Base-by-base conservation (phyloP, 92 coral and sea anemone species). In the Porites lobata region DNA sequence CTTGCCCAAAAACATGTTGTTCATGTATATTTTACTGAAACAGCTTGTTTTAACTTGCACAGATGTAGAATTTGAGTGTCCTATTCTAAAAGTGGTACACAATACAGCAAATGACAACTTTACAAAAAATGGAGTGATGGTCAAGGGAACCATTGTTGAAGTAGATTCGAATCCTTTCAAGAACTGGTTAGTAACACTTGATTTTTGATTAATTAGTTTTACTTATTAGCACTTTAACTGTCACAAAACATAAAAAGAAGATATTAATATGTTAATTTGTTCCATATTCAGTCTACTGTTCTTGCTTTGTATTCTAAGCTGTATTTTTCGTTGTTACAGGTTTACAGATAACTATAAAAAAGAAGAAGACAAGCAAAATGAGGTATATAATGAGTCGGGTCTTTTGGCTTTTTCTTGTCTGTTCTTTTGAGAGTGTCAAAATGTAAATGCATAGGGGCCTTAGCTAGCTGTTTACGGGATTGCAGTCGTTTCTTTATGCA, bases 91-190 rank as follows among this genome's bases (percentile, higher is more conserved):
- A 58, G 98, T 97, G 1, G 90, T 97, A 14, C 89, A 95, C 76
- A 94, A 94, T 79, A 77, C 89, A 70, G 99, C 99, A 24, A 94
- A 92, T 22, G 93, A 83, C 76, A 81, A 94, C 64, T 96, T 96
- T 85, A 90, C 89, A n/a, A 90, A 81, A n/a, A 85, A 81, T 66
- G 93, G 94, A 15, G 90, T 97, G 53, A 92, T 97, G 87, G 99
- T 97, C 9, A 96, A 92, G 81, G 99, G 99, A n/a, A 88, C 95
- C n/a, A 85, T 97, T 76, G 95, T 97, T 22, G 95, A 95, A 90
- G 91, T 97, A 67, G 98, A 90, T 85, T 90, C 89, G 12, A 88
- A 81, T 67, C 92, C 94, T 69, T 95, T 97, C 67, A 90, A 84
- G 54, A 72, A 76, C 53, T 92, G 99, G 99, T 96, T 71, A 71